Evolutionary conservation across 2,888 invertebrate genomes (phyloP).

Genomic region (Perizoma flavofasciatum): DNA sequence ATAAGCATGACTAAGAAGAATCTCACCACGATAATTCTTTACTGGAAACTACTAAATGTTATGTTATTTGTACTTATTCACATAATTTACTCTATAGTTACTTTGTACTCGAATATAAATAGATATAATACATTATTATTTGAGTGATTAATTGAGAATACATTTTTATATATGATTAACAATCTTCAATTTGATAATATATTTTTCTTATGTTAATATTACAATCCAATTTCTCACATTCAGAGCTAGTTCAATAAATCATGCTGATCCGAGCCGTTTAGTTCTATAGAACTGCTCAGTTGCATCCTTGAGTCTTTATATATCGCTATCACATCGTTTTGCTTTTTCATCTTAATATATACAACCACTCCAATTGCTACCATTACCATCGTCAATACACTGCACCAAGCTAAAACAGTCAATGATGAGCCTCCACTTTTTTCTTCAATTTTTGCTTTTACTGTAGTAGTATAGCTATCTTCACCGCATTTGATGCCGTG

Average conservation of each 20-base stretch:
- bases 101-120: too few species aligned
- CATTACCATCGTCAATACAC: constrained; percentile 24
- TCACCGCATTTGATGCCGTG: constrained; percentile 73
- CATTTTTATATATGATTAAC: too few species aligned
- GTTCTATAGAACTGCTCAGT: constrained; percentile 52
- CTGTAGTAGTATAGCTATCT: constrained; percentile 29
- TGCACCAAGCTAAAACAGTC: constrained; percentile 34
- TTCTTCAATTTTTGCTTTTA: constrained; percentile 16
- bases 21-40: too few species aligned
- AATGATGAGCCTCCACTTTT: constrained; percentile 26
- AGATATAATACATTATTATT: too few species aligned
- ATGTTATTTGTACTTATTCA: too few species aligned
- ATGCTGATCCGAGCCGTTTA: constrained; percentile 51
- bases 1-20: too few species aligned
- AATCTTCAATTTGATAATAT: too few species aligned
- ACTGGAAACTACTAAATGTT: too few species aligned
- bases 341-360: constrained; percentile 24
- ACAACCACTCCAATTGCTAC: constrained; percentile 19
- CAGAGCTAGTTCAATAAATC: constrained; percentile 20
- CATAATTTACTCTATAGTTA: too few species aligned
- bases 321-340: constrained; percentile 26
- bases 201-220: neutral
- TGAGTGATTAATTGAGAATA: too few species aligned
- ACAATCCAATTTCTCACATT: constrained; percentile 39
- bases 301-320: constrained; percentile 48